Evolutionary conservation across 64 coral and sea anemone species (phyloP).

Genomic region (Pachyseris speciosa): DNA sequence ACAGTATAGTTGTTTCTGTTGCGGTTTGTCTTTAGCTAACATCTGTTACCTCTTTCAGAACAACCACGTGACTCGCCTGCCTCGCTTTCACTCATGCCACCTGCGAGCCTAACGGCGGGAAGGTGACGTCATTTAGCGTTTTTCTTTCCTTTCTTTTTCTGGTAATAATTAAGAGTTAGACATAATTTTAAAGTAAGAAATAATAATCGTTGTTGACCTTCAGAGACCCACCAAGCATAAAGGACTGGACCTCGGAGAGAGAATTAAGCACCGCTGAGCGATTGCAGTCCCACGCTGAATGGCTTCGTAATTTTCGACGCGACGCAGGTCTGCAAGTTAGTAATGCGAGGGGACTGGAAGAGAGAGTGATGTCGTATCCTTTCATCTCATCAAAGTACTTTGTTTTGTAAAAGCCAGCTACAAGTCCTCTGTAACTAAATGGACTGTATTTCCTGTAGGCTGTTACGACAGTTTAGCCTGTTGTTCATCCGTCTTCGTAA

Average conservation of each 20-base stretch:
- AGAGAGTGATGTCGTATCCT: conserved; percentile 79
- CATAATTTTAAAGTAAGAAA: not conserved
- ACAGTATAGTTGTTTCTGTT: not conserved
- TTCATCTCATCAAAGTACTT: not conserved
- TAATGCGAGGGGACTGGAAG: conserved; percentile 36
- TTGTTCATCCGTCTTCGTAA: too few species aligned
- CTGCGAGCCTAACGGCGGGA: not conserved
- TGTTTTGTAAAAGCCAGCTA: not conserved
- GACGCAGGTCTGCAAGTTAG: conserved; percentile 54
- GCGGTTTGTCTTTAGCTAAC: not conserved
- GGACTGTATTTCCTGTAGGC: too few species aligned
- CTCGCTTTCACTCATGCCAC: conserved; percentile 63
- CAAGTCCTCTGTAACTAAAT: too few species aligned
- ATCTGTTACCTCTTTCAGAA: conserved; percentile 13
- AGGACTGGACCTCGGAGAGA: conserved; percentile 79
- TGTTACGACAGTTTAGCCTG: too few species aligned
- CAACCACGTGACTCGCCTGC: conserved; percentile 50
- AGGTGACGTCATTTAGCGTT: conserved; percentile 30
- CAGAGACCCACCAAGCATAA: conserved; percentile 59
- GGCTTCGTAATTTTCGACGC: conserved; percentile 89
- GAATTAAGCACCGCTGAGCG: conserved; percentile 77
- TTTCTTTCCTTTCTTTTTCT: not conserved
- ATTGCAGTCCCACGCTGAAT: conserved; percentile 83
- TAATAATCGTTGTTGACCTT: not conserved
- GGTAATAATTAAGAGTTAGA: not conserved